These are phyloP conservation scores for Drosophila paulistorum DNA, from an alignment of 1,140 invertebrate species.

Conservation along the genomic window DNA sequence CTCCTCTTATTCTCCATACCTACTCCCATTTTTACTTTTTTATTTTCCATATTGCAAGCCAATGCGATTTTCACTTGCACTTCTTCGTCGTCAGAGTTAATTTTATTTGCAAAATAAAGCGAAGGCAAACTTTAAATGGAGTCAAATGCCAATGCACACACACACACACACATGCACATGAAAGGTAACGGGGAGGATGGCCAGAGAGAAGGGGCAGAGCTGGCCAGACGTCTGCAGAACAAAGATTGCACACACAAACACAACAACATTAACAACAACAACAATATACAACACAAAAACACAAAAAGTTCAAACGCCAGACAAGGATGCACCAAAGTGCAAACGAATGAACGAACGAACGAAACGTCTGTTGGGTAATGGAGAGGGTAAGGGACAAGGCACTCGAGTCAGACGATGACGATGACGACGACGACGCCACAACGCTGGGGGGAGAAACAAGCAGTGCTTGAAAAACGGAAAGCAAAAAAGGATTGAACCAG, in stretches of 20 bases:
- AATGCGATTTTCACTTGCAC: conserved; percentile 71
- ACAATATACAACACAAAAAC: conserved; percentile 39
- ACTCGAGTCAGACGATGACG: conserved; percentile 65
- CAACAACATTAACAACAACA: conserved; percentile 50
- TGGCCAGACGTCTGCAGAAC: conserved; percentile 77
- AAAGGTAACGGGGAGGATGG: not conserved
- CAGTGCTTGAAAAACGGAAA: conserved; percentile 75
- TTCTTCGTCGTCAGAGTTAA: conserved; percentile 72
- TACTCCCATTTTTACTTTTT: not conserved
- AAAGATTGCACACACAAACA: conserved; percentile 72
- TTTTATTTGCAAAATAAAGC: conserved; percentile 82
- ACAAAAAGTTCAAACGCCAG: conserved; percentile 81
- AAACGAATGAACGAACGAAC: conserved; percentile 64
- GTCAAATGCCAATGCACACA: conserved; percentile 76
- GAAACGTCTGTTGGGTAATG: not conserved
- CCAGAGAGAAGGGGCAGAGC: conserved; percentile 9
- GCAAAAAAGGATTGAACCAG: conserved; percentile 75
- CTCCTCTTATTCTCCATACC: not conserved
- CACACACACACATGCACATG: conserved; percentile 14
- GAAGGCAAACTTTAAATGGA: conserved; percentile 80
- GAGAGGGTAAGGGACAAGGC: conserved; percentile 24
- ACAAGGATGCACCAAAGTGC: conserved; percentile 81
- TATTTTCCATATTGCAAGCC: not conserved
- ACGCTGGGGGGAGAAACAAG: conserved; percentile 27
- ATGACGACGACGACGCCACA: conserved; percentile 36